Conservation (phyloP, 2,113 vertebrate species). For the Notothenia rossii region DNA sequence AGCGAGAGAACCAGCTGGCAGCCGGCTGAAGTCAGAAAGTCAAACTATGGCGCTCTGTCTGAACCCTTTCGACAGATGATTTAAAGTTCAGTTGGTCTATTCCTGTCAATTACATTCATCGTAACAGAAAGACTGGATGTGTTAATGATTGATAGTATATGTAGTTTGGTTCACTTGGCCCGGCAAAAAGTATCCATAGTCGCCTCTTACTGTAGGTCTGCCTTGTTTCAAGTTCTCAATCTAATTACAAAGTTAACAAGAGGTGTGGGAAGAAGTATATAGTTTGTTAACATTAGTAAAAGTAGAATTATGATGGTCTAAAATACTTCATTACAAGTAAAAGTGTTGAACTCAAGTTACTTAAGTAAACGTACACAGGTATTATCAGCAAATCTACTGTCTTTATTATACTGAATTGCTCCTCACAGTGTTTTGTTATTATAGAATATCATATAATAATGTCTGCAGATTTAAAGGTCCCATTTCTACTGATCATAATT, state of each 20-base stretch:
- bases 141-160: background rate
- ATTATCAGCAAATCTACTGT: too few species aligned
- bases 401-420: background rate
- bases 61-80: background rate
- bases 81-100: background rate
- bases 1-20: conserved; percentile 1
- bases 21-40: conserved; percentile 16
- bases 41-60: background rate
- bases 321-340: background rate
- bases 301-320: background rate
- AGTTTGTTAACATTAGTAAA: background rate
- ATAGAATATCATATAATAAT: background rate
- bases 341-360: background rate
- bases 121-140: too few species aligned
- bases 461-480: background rate
- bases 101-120: too few species aligned
- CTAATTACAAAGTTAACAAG: background rate
- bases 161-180: background rate
- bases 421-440: background rate
- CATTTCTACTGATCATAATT: too few species aligned
- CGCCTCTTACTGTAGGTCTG: background rate
- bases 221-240: background rate
- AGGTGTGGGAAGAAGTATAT: background rate
- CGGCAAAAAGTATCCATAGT: background rate
- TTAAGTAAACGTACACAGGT: background rate